These are phyloP conservation scores for Biston betularia DNA, from an alignment of 2,888 invertebrate species.

Conservation along the genomic window DNA sequence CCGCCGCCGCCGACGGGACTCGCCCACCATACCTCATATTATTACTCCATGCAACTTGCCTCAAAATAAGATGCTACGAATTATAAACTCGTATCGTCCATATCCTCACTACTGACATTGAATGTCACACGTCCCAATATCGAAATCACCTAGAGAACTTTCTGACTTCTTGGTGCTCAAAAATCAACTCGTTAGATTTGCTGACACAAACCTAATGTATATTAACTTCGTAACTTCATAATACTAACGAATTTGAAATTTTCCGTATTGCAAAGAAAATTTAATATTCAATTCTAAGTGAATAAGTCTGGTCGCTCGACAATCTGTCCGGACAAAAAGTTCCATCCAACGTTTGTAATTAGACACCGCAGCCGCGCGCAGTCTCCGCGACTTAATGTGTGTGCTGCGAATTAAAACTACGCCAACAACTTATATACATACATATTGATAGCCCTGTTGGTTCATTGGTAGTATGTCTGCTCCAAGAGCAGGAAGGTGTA, in stretches of 20 bases:
- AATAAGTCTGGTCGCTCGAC: conserved; percentile 72
- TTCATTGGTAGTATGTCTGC: too few species aligned
- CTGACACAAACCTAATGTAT: conserved; percentile 45
- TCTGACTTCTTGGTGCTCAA: not conserved
- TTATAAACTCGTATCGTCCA: conserved; percentile 59
- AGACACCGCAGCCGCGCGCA: conserved; percentile 63
- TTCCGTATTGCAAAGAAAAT: conserved; percentile 58
- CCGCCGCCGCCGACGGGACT: conserved; percentile 75
- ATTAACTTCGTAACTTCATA: conserved; percentile 33
- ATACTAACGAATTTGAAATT: conserved; percentile 51
- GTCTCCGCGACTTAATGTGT: conserved; percentile 53
- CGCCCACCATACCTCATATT: conserved; percentile 76
- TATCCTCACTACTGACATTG: conserved; percentile 40
- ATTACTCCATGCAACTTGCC: conserved; percentile 70
- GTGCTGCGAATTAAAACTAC: conserved; percentile 52
- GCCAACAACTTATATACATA: conserved; percentile 40
- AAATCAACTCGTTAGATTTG: conserved; percentile 12
- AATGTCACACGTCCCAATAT: not conserved
- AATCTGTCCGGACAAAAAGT: conserved; percentile 77
- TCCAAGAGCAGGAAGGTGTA: too few species aligned
- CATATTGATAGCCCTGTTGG: too few species aligned
- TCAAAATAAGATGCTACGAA: conserved; percentile 69
- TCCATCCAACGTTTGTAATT: conserved; percentile 76
- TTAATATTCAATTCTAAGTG: conserved; percentile 75
- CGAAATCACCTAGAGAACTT: not conserved